A percentile compares a stretch with the other conserved stretches of the same genome.
Evolutionary conservation across 2,888 invertebrate genomes (phyloP).

Genomic region (Dynastes grantii): DNA sequence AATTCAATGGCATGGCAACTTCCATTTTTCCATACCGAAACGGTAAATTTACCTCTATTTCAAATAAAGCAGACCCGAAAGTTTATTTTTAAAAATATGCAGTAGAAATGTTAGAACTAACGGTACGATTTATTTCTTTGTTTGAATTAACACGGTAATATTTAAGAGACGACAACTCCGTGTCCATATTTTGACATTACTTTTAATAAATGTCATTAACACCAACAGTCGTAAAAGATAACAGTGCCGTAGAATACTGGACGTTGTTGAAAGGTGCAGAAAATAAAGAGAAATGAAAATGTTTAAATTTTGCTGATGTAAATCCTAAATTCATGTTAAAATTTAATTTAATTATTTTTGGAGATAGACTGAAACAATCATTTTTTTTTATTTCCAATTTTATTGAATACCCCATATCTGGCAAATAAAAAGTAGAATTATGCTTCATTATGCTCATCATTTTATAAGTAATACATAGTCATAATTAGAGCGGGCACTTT

Average conservation of each 20-base stretch:
- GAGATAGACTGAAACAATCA: no score
- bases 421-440: no score
- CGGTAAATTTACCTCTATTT: constrained; percentile 57
- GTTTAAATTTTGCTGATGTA: no score
- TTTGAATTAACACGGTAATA: constrained; percentile 37
- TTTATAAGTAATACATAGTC: no score
- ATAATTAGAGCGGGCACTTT: no score
- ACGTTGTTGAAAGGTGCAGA: background rate
- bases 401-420: no score
- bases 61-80: constrained; percentile 7
- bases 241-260: constrained; percentile 28
- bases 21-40: constrained; percentile 56
- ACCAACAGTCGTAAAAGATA: constrained; percentile 14
- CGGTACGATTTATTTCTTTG: constrained; percentile 30
- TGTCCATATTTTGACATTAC: constrained; percentile 61
- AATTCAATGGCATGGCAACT: constrained; percentile 54
- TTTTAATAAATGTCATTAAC: constrained; percentile 58
- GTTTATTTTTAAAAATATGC: constrained; percentile 7
- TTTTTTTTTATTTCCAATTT: no score
- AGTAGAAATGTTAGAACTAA: constrained; percentile 1
- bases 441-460: no score
- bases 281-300: no score
- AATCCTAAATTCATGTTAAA: no score
- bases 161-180: constrained; percentile 48
- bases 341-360: no score